These are phyloP conservation scores for Diadophis punctatus DNA, from an alignment of 2,113 vertebrate genomes.

Conservation along the genomic window DNA sequence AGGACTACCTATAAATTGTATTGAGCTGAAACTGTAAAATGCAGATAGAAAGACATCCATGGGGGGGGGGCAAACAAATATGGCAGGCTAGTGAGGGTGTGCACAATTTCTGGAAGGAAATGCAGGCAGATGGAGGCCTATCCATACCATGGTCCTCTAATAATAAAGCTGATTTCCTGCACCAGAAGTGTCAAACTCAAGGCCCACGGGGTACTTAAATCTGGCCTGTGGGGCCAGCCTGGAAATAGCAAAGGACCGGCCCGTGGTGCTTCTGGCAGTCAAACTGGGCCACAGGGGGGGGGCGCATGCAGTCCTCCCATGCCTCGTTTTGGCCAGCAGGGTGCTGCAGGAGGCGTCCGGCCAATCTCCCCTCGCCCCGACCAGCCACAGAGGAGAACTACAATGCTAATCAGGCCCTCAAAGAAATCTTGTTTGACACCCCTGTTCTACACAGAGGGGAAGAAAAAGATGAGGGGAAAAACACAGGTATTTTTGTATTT, in stretches of 20 bases:
- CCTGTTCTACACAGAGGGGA: background rate
- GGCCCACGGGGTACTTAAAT: no score
- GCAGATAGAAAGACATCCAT: background rate
- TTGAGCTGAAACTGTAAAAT: background rate
- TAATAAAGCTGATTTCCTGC: background rate
- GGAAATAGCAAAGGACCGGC: no score
- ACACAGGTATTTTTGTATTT: no score
- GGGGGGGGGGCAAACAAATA: background rate
- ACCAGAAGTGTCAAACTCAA: no score
- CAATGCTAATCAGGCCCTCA: no score
- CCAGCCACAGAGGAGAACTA: no score
- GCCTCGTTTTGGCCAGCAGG: no score
- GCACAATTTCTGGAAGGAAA: background rate
- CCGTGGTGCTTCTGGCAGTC: no score
- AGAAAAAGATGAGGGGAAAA: background rate
- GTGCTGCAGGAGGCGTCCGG: no score
- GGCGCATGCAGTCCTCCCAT: accelerated
- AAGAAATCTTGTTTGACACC: no score
- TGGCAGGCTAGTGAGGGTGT: background rate
- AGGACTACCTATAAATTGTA: background rate
- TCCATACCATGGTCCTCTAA: background rate
- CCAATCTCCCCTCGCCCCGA: accelerated
- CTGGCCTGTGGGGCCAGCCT: no score
- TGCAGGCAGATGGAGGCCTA: background rate
- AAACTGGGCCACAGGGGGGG: no score